Evolutionary conservation across 2,113 vertebrate genomes (phyloP).

Genomic region (Pipra filicauda): DNA sequence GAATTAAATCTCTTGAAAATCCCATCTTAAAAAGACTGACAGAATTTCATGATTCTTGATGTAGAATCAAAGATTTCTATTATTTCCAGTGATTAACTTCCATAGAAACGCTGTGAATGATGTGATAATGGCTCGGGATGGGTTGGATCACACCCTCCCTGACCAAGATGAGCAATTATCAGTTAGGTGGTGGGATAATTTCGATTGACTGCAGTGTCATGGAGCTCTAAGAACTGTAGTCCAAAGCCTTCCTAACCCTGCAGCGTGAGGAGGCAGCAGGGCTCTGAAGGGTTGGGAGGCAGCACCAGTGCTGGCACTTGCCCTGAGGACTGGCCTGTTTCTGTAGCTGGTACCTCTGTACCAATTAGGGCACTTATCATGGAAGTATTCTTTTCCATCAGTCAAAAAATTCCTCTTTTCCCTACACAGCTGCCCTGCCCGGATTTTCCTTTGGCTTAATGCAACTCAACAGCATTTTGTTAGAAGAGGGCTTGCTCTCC

Average conservation of each 20-base stretch:
- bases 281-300: no score
- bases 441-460: not conserved
- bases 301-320: accelerated
- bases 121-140: not conserved
- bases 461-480: not conserved
- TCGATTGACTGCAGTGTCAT: not conserved
- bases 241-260: not conserved
- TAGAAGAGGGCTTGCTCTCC: not conserved
- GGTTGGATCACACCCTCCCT: not conserved
- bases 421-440: accelerated
- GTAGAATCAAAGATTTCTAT: not conserved
- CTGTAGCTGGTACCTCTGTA: not conserved
- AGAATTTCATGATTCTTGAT: not conserved
- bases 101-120: not conserved
- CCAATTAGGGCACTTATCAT: not conserved
- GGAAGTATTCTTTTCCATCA: not conserved
- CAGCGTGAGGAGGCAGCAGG: not conserved
- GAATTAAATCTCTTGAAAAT: not conserved
- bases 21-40: not conserved
- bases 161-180: not conserved
- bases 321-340: not conserved
- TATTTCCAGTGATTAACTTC: not conserved
- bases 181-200: not conserved
- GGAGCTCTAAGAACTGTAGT: not conserved
- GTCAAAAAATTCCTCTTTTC: not conserved